Percentiles rank a stretch among this genome's conserved stretches.
Evolutionary conservation across 2,797 vertebrate genomes (phyloP).

Genomic region (Liasis olivaceus): DNA sequence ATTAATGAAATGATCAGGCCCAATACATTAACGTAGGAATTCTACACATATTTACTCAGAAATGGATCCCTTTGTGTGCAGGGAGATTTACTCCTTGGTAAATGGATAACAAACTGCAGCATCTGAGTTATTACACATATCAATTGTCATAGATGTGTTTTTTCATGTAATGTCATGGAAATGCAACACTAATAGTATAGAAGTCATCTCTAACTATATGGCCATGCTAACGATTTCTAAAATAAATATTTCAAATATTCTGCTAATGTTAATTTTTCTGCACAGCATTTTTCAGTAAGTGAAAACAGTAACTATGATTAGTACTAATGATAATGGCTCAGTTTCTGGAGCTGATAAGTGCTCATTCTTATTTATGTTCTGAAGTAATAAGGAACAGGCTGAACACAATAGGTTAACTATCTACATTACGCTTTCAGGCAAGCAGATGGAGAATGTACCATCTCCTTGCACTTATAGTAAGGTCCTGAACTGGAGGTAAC

Average conservation of each 20-base stretch:
- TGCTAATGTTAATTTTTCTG: constrained; percentile 57
- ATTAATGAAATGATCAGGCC: constrained; percentile 57
- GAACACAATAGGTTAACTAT: constrained; percentile 70
- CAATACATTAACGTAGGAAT: constrained; percentile 37
- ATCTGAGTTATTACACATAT: constrained; percentile 21
- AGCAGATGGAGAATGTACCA: constrained; percentile 70
- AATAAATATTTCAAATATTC: constrained; percentile 51
- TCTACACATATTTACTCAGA: background rate
- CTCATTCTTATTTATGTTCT: constrained; percentile 67
- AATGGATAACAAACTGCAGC: background rate
- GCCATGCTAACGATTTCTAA: constrained; percentile 50
- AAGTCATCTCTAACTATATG: constrained; percentile 40
- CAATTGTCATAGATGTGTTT: constrained; percentile 39
- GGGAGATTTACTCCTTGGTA: background rate
- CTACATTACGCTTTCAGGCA: constrained; percentile 62
- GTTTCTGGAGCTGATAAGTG: constrained; percentile 63
- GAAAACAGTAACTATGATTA: background rate
- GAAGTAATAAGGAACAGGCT: constrained; percentile 53
- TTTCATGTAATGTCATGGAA: constrained; percentile 44
- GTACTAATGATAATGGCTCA: constrained; percentile 41
- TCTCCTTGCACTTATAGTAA: constrained; percentile 66
- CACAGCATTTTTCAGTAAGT: constrained; percentile 26
- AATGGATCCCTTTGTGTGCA: background rate
- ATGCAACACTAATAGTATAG: constrained; percentile 56
- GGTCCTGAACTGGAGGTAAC: constrained; percentile 70